Evolutionary conservation across 1,140 invertebrate species (phyloP).

Genomic region (Drosophila auraria): DNA sequence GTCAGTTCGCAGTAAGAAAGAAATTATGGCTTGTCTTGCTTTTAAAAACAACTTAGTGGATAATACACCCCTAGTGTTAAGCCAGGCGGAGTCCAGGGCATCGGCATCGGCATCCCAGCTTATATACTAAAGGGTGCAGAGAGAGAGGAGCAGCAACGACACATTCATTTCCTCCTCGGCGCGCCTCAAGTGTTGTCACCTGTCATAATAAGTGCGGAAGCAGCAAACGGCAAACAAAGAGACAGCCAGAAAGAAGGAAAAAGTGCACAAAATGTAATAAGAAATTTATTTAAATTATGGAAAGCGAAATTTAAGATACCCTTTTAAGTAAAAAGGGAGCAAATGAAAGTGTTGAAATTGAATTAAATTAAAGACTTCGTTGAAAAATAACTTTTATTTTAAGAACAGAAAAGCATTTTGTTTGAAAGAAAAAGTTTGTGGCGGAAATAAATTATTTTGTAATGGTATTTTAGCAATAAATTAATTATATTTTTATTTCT

Average conservation of each 20-base stretch:
- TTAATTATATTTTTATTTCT: background rate
- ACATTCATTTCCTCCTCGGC: constrained; percentile 80
- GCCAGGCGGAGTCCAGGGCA: constrained; percentile 55
- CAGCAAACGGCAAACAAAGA: constrained; percentile 60
- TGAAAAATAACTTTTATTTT: background rate
- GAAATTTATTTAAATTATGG: background rate
- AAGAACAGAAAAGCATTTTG: background rate
- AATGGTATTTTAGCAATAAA: background rate
- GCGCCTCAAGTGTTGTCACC: constrained; percentile 83
- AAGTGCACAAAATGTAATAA: constrained; percentile 30
- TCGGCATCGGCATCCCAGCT: constrained; percentile 38
- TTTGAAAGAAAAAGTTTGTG: too few relatives aligned
- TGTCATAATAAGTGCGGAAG: constrained; percentile 83
- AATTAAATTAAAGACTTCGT: background rate
- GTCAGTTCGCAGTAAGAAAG: constrained; percentile 52
- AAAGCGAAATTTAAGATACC: background rate
- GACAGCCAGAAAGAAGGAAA: constrained; percentile 39
- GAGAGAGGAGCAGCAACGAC: constrained; percentile 49
- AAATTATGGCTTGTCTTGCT: constrained; percentile 81
- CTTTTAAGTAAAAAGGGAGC: background rate
- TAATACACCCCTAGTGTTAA: constrained; percentile 81
- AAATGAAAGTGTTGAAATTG: background rate
- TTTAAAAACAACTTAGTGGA: constrained; percentile 83
- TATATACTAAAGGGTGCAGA: constrained; percentile 24
- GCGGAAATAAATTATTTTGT: background rate